These are phyloP conservation scores for Nyctereutes procyonoides DNA, from an alignment of 2,113 vertebrate genomes.

Conservation along the genomic window DNA sequence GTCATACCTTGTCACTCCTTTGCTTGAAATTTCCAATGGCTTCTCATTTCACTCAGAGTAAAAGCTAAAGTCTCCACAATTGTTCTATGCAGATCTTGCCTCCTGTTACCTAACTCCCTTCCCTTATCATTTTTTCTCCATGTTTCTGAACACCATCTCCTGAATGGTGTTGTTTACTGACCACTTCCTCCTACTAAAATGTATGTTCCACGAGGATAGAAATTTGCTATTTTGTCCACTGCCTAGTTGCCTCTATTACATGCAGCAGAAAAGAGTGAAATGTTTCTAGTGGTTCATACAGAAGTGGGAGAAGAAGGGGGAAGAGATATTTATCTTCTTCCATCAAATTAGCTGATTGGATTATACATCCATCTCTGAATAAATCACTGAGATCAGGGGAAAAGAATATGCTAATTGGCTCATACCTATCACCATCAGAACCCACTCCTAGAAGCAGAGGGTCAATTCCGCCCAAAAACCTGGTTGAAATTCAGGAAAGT, in stretches of 20 bases:
- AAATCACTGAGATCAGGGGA: background rate
- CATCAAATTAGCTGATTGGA: background rate
- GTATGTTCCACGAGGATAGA: background rate
- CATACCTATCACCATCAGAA: background rate
- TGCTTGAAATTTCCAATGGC: background rate
- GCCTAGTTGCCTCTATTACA: background rate
- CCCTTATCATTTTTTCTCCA: background rate
- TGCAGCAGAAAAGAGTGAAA: background rate
- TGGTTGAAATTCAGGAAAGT: background rate
- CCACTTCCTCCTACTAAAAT: background rate
- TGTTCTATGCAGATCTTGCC: background rate
- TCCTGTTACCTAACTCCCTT: background rate
- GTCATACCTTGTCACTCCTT: background rate
- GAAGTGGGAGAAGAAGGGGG: background rate
- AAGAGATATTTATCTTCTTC: background rate
- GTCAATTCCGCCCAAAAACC: background rate
- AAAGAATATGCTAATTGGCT: background rate
- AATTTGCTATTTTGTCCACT: background rate
- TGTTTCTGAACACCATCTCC: background rate
- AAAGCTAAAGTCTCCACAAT: background rate
- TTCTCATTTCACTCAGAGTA: background rate
- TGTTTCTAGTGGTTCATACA: background rate
- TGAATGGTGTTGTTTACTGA: background rate
- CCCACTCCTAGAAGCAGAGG: background rate
- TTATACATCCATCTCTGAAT: background rate